phyloP scores from a whole-genome alignment of 2,113 vertebrate species.

The Chaetops frenatus region DNA sequence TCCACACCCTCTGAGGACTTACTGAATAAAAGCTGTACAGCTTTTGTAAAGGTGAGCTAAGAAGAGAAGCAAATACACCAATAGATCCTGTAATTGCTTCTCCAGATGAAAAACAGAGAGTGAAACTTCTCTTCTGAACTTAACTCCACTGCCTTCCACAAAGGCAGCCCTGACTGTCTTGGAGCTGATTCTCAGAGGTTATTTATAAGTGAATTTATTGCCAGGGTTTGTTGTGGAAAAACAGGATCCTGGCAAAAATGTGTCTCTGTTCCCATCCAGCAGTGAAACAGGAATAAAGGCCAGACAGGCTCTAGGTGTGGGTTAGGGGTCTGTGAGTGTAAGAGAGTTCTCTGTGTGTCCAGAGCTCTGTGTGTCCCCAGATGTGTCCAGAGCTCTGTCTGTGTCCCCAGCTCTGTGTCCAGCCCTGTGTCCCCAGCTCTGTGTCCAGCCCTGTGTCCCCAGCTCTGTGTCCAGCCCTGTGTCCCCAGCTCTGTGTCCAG shows the following conservation, averaged over 20 bases:
- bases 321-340: fast-evolving
- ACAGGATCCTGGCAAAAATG: background rate
- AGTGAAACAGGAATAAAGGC: background rate
- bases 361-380: background rate
- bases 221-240: background rate
- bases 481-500: background rate
- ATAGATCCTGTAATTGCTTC: background rate
- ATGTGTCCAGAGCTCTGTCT: background rate
- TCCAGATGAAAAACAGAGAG: background rate
- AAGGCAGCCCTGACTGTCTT: background rate
- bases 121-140: background rate
- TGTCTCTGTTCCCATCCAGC: background rate
- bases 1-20: background rate
- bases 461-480: background rate
- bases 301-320: background rate
- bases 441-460: background rate
- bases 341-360: background rate
- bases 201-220: background rate
- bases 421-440: background rate
- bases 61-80: background rate
- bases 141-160: background rate
- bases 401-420: background rate
- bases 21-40: background rate
- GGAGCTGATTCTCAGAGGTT: background rate
- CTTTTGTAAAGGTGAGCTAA: background rate